phyloP scores from a whole-genome alignment of 2,888 invertebrate species.

The Crioceris asparagi region DNA sequence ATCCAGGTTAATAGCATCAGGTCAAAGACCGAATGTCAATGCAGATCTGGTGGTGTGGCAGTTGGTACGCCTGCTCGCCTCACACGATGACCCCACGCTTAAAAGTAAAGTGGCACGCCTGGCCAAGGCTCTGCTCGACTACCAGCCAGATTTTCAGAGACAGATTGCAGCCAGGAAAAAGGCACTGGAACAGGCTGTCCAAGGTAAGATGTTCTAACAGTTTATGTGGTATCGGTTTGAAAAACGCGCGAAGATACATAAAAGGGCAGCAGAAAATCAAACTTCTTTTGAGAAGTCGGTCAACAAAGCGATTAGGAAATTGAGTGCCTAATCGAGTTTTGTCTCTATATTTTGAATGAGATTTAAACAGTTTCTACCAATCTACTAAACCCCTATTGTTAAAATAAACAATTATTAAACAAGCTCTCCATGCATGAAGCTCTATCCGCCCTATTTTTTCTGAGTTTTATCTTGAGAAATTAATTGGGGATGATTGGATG shows the following conservation, averaged over 20 bases:
- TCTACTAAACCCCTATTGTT: too few species aligned
- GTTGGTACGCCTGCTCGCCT: constrained; percentile 63
- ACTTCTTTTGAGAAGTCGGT: too few species aligned
- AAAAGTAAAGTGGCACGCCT: constrained; percentile 51
- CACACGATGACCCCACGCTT: constrained; percentile 47
- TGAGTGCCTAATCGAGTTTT: too few species aligned
- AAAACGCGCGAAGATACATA: not conserved
- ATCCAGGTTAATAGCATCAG: constrained; percentile 38
- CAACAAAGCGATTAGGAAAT: too few species aligned
- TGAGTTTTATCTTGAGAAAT: too few species aligned
- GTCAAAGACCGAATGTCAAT: constrained; percentile 54
- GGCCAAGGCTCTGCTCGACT: constrained; percentile 48
- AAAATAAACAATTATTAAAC: too few species aligned
- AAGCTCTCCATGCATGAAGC: too few species aligned
- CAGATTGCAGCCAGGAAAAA: constrained; percentile 56
- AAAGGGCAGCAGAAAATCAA: too few species aligned
- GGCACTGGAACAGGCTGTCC: constrained; percentile 73
- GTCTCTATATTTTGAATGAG: too few species aligned
- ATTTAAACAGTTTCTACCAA: too few species aligned
- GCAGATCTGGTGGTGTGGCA: constrained; percentile 80
- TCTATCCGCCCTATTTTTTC: too few species aligned
- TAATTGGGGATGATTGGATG: too few species aligned
- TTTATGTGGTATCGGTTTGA: not conserved
- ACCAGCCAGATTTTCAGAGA: constrained; percentile 56
- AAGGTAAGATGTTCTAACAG: constrained; percentile 49